Conservation (phyloP, 2,888 invertebrate genomes). For the Trisateles emortualis region DNA sequence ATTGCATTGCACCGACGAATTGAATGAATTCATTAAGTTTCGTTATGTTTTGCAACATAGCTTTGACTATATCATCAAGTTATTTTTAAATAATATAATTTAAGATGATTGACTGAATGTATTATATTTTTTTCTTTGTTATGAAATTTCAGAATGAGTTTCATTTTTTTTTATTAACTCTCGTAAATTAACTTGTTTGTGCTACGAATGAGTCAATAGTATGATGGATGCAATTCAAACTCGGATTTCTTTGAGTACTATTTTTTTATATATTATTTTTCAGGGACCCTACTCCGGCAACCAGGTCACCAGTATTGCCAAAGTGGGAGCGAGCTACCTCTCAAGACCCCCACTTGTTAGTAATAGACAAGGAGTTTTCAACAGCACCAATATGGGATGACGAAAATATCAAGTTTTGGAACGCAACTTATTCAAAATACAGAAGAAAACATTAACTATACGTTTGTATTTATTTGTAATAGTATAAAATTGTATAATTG, state of each 20-base stretch:
- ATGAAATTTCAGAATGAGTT: too few relatives aligned
- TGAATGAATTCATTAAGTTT: slow-evolving; percentile 22
- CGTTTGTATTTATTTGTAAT: neutral
- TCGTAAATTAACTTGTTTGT: too few relatives aligned
- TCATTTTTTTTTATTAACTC: too few relatives aligned
- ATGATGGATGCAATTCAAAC: too few relatives aligned
- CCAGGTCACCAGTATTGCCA: slow-evolving; percentile 43
- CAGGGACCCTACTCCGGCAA: slow-evolving; percentile 69
- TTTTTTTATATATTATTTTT: slow-evolving; percentile 40
- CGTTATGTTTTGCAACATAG: slow-evolving; percentile 20
- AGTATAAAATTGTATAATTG: neutral
- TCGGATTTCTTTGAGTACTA: too few relatives aligned
- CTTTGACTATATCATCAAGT: slow-evolving; percentile 7
- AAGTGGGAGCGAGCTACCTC: slow-evolving; percentile 64
- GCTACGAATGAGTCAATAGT: too few relatives aligned
- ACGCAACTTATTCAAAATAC: slow-evolving; percentile 69
- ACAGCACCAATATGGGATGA: slow-evolving; percentile 64
- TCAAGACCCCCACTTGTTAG: slow-evolving; percentile 53
- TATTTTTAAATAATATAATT: slow-evolving; percentile 25
- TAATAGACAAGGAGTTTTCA: slow-evolving; percentile 64
- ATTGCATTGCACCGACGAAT: slow-evolving; percentile 25
- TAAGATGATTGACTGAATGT: slow-evolving; percentile 20
- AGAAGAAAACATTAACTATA: slow-evolving; percentile 57
- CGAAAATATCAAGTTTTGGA: slow-evolving; percentile 66
- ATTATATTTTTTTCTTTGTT: too few relatives aligned